Evolutionary conservation across 92 coral and sea anemone genomes (phyloP), one percentile per base, ranked within the genome.

Genomic region (Chrysogorgia sp.): DNA sequence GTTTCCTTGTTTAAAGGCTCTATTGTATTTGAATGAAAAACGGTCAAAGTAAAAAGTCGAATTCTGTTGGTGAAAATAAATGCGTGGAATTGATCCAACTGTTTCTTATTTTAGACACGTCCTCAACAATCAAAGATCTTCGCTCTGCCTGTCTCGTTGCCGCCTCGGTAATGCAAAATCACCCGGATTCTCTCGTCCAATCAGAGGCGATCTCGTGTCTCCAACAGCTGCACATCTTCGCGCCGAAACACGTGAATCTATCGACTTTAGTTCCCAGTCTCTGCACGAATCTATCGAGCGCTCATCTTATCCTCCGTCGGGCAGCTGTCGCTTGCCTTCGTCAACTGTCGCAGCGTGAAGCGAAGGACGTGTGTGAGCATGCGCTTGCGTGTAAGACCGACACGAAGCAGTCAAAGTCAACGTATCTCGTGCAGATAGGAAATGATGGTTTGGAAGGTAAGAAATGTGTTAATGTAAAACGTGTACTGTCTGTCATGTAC

Each of bases 161-260:
- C 52, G 90, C 97, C 69, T 96, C 97, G 26, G 87, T 96, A 14
- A 96, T 96, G 99, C 99, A 96, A 76, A 96, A 96, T 59, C 99
- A 96, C 71, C 82, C 96, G 31, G 99, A 96, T 67, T 96, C 99
- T 3, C 77, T 96, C 35, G 99, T 96, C 63, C 99, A 96, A 71
- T 93, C 97, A 21, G 99, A 96, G 55, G 99, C 99, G 40, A 96
- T 96, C 90, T 92, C 92, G 63, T 96, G 99, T 71, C 96, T 96
- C 32, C 96, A 96, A 67, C 99, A 96, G 65, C 92, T 96, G 34
- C 99, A 96, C 81, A 96, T 96, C 80, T 96, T 96, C 74, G 99
- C 99, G 47, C 99, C 99, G 49, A 88, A 92, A 67, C 96, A 92
- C 67, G 92, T 96, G 50, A 96, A 96, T 74, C 82, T 96, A 56